Conservation (phyloP, 1,140 invertebrate species). For the Alviniconcha marisindica region DNA sequence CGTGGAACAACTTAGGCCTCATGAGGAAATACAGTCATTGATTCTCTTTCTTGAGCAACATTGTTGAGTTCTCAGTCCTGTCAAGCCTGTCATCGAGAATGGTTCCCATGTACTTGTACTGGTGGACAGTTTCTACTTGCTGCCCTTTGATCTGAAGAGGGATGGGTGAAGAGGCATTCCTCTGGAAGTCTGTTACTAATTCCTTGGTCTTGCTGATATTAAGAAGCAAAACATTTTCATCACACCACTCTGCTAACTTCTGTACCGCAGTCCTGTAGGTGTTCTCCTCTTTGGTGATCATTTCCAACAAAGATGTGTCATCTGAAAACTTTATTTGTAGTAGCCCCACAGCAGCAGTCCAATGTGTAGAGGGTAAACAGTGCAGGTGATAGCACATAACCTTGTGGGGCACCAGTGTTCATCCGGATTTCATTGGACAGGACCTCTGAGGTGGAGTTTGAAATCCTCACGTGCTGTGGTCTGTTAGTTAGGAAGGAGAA, state of each 20-base stretch:
- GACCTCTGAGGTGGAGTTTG: too few relatives aligned
- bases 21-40: too few relatives aligned
- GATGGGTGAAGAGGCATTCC: not conserved
- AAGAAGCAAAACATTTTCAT: not conserved
- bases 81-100: conserved; percentile 4
- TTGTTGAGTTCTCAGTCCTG: too few relatives aligned
- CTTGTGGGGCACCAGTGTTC: conserved; percentile 16
- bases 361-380: not conserved
- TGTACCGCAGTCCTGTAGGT: not conserved
- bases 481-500: not conserved
- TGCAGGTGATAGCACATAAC: not conserved
- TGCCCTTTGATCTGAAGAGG: not conserved
- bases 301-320: not conserved
- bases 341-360: not conserved
- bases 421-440: not conserved
- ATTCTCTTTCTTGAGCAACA: too few relatives aligned
- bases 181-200: not conserved
- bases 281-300: not conserved
- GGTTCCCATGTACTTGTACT: conserved; percentile 12
- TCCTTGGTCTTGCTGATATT: conserved; percentile 14
- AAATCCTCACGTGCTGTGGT: not conserved
- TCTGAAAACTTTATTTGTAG: not conserved
- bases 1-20: too few relatives aligned
- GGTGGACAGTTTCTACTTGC: not conserved
- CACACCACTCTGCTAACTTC: conserved; percentile 5